phyloP scores from a whole-genome alignment of 1,140 invertebrate genomes.

The Caenorhabditis brenneri region DNA sequence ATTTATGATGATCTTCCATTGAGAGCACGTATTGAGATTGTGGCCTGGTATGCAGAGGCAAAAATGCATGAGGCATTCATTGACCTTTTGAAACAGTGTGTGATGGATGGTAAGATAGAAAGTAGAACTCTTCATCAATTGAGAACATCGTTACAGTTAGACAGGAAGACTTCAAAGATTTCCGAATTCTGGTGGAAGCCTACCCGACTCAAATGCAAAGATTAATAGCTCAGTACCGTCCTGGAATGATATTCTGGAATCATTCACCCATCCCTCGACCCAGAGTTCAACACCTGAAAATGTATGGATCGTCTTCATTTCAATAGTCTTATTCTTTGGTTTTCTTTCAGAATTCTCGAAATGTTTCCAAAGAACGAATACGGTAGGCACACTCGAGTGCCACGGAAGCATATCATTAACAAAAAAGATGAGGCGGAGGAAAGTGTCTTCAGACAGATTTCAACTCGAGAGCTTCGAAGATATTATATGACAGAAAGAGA shows the following conservation, averaged over 20 bases:
- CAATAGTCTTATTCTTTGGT: too few relatives aligned
- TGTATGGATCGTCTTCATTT: not conserved
- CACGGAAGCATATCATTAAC: not conserved
- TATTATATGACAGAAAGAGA: too few relatives aligned
- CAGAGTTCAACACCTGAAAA: not conserved
- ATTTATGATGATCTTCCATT: not conserved
- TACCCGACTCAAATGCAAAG: not conserved
- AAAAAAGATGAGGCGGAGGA: not conserved
- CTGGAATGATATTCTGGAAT: not conserved
- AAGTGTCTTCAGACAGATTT: not conserved
- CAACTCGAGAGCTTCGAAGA: not conserved
- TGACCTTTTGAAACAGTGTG: not conserved
- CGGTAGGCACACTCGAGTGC: not conserved
- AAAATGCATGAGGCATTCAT: not conserved
- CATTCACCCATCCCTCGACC: not conserved
- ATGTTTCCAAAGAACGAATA: conserved; percentile 20
- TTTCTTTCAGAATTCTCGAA: not conserved
- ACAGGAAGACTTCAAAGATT: not conserved
- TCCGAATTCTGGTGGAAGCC: not conserved
- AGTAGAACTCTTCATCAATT: too few relatives aligned
- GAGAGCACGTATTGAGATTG: not conserved
- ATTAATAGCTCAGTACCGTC: not conserved
- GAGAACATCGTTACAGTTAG: too few relatives aligned
- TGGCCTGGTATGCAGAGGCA: not conserved
- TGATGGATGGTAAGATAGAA: not conserved